Base-by-base conservation (phyloP, 2,797 vertebrate genomes). In the Potorous gilbertii region DNA sequence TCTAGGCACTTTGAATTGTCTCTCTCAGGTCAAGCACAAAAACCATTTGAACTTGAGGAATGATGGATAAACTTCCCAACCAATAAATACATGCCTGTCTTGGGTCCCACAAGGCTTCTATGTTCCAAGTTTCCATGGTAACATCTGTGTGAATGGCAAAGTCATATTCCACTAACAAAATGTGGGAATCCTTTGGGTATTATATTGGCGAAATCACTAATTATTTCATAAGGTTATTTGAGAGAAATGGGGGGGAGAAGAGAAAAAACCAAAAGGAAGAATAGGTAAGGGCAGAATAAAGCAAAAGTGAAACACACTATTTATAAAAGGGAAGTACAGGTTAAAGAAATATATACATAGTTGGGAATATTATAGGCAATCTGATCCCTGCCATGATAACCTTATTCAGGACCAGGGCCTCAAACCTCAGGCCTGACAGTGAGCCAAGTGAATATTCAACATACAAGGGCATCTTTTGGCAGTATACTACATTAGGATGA, bases 81-180 rank as follows among this genome's bases (percentile, higher is more conserved):
- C 40, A 81, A 27, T 46, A 81, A 87, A 87, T 40, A 87, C 40
- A 46, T 87, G 40, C 18, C 40, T 50, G 3, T 9, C 10, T 87
- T 50, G 40, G 40, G 74, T 87, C 40, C 40, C 74, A 46, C 9
- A 87, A 81, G 74, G 10, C 40, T 87, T 87, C 40, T 21, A 87
- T 87, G 74, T 40, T 87, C 40, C 74, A 87, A 87, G 74, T 87
- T 87, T 87, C 74, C 74, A 87, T 87, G 40, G 40, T 24, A 87
- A 87, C 74, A 87, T 87, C 74, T 87, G 74, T 87, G 40, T 87
- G 74, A 87, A 87, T 87, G 74, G 40, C 74, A 87, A 87, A 87
- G 40, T 21, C 74, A 87, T 40, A 50, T 87, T 87, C n/a, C 74
- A 87, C 40, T 87, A 87, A 87, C 74, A 50, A 50, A 87, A 87